phyloP scores from a whole-genome alignment of 2,113 vertebrate species.

The cattle (Bos taurus) region DNA sequence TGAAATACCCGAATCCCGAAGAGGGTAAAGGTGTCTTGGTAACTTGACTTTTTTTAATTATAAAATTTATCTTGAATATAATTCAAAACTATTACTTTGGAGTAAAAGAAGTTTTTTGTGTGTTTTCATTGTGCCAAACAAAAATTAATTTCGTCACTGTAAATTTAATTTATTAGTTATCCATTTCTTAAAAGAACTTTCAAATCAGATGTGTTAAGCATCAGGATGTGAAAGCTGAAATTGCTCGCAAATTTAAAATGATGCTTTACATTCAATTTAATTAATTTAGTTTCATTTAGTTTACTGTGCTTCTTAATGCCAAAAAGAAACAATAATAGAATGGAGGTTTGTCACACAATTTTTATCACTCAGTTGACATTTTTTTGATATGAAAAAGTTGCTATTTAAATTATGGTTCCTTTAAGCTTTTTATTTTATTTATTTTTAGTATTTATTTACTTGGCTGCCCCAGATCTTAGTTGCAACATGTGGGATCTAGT shows the following conservation, averaged over 20 bases:
- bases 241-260: neutral
- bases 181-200: conserved; percentile 32
- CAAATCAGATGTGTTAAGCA: neutral
- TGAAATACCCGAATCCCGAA: conserved; percentile 97
- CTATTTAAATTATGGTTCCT: neutral
- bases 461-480: neutral
- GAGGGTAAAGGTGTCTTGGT: conserved; percentile 98
- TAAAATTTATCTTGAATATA: neutral
- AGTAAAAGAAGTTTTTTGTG: neutral
- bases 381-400: neutral
- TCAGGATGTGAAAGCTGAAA: neutral
- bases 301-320: neutral
- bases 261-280: neutral
- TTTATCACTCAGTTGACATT: neutral
- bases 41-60: conserved; percentile 51
- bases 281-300: neutral
- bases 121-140: neutral
- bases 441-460: neutral
- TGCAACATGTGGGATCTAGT: neutral
- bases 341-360: neutral
- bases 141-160: neutral
- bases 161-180: neutral
- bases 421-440: neutral
- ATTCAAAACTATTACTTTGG: neutral
- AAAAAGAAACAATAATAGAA: neutral